These are phyloP conservation scores for Acleris literana DNA, from an alignment of 2,888 invertebrate genomes.

Conservation along the genomic window DNA sequence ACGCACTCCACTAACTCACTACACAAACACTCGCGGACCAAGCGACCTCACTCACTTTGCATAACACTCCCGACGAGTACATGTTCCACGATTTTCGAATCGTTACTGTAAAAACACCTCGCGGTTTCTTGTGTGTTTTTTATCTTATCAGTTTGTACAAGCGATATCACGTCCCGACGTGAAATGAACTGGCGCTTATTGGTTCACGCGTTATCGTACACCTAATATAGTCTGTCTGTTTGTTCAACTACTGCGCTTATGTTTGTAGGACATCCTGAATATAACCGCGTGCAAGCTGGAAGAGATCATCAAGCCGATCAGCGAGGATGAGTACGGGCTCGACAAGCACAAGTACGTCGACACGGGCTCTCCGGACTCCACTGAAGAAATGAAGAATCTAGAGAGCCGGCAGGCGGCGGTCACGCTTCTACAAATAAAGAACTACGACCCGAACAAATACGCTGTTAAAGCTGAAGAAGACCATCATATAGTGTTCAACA, in stretches of 20 bases:
- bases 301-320: constrained; percentile 80
- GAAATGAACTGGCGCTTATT: constrained; percentile 67
- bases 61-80: constrained; percentile 52
- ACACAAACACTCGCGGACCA: constrained; percentile 48
- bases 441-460: constrained; percentile 79
- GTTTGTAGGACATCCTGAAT: constrained; percentile 83
- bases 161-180: constrained; percentile 71
- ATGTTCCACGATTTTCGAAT: constrained; percentile 70
- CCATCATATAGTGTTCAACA: constrained; percentile 84
- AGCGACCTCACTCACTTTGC: constrained; percentile 66
- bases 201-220: constrained; percentile 69
- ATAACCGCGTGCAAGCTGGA: constrained; percentile 84
- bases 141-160: constrained; percentile 73
- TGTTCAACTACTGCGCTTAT: constrained; percentile 62
- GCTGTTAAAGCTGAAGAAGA: constrained; percentile 72
- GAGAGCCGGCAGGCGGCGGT: constrained; percentile 81
- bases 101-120: constrained; percentile 69
- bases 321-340: constrained; percentile 63
- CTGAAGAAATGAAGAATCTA: constrained; percentile 80
- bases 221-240: constrained; percentile 56
- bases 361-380: constrained; percentile 78
- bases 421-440: constrained; percentile 79
- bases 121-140: constrained; percentile 57
- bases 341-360: constrained; percentile 71
- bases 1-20: constrained; percentile 44